Base-by-base conservation (phyloP, 2,888 invertebrate species). In the Drosophila peninsularis region DNA sequence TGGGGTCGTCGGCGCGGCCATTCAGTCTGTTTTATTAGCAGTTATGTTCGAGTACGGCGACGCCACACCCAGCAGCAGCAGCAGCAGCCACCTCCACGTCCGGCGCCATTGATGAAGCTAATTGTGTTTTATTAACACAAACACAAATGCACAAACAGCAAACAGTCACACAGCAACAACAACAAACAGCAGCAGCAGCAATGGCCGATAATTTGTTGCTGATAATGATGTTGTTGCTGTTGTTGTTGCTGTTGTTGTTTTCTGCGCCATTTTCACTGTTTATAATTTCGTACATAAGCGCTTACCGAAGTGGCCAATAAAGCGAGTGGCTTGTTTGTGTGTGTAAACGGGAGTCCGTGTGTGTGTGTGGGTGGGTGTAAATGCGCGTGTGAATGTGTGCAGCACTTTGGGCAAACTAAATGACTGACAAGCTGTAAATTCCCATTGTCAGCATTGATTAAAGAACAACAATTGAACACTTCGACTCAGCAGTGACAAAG, bases 71-170 rank as follows among this genome's bases (percentile, higher is more conserved):
- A 64, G 65, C 65, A 39, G 41, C 53, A 52, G 24, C 71, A 64
- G 66, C 65, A 30, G 27, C 7, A 30, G 41, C 66, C 57, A 44
- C 24, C 60, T 19, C 24, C 60, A 39, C 65, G 65, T 63, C 71
- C 69, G 69, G 68, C 71, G 80, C 89, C 90, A 91, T 91, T 91
- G 90, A 91, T 90, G 82, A 81, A 91, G 90, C 90, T 90, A 90
- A 90, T 91, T 90, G 91, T 90, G 91, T 90, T 90, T 90, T 91
- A 90, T 91, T 91, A 91, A 91, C 91, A 86, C 91, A 90, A 90
- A 91, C 91, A 90, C 90, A 88, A 82, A 75, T 86, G 82, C 86
- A 68, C 88, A 84, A 87, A 89, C 85, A 83, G 69, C 66, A 70
- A 58, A 62, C 81, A 64, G 50, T 42, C 62, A 58, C 58, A 63